Base-by-base conservation (phyloP, 1,140 invertebrate genomes). In the Ostrea denselamellosa region DNA sequence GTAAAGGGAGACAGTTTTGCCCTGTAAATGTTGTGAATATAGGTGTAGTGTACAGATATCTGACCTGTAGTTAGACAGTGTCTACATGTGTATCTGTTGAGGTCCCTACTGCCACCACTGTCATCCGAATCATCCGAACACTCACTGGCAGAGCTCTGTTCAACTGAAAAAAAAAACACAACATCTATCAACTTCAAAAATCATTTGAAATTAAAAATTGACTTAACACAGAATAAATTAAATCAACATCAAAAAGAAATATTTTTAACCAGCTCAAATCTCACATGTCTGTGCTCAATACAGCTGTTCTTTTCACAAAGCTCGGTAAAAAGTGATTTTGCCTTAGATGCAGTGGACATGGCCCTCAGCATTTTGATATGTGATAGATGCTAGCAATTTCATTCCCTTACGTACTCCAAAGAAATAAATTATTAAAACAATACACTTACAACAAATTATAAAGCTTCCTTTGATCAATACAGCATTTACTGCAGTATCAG, bases 71-170 rank as follows among this genome's bases (percentile, higher is more conserved):
- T 96, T 92, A 96, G 95, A 93, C 96, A 96, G 90, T 96, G 95
- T 87, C 95, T 93, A 90, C 96, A 96, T 71, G 94, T 92, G 92
- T 96, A 95, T 53, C 94, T 93, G 89, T 91, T 95, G 87, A 96
- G 96, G 91, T 97, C 97, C 90, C 97, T 96, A 87, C 97, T 98
- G 95, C 98, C 98, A 77, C 94, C 93, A 95, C 98, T 98, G 94
- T 98, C 98, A 88, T 97, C 98, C 94, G 97, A 97, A 92, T 99
- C 98, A 19, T 93, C 92, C 95, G 98, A 98, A 44, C 68, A 77
- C 95, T 99, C 98, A 92, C 97, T 98, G 85, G 98, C 97, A 85
- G 98, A 98, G 96, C 98, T 98, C 91, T 97, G 94, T 91, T 96
- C 96, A 90, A 95, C 95, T 96, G 91, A 62, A 92, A 92, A 86